Evolutionary conservation across 2,797 vertebrate species (phyloP).

Genomic region (Trachurus trachurus): DNA sequence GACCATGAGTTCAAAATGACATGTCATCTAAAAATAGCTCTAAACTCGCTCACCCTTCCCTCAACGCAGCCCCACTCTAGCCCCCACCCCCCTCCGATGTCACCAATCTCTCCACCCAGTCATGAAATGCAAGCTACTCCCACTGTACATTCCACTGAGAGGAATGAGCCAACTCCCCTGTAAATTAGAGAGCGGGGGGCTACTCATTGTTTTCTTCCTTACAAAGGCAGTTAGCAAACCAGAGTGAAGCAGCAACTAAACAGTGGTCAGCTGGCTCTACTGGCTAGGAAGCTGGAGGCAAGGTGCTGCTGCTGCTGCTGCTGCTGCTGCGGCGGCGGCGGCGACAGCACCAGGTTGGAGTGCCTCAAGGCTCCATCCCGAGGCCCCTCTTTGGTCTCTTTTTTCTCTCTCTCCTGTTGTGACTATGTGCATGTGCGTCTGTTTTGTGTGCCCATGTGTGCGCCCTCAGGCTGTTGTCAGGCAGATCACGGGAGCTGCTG

Average conservation of each 20-base stretch:
- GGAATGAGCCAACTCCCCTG: conserved; percentile 74
- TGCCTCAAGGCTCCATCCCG: conserved; percentile 72
- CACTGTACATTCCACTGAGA: conserved; percentile 79
- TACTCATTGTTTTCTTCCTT: conserved; percentile 62
- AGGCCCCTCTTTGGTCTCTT: conserved; percentile 57
- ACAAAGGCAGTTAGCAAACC: conserved; percentile 60
- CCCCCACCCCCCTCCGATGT: conserved; percentile 26
- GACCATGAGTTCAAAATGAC: conserved; percentile 66
- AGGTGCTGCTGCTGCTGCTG: conserved; percentile 6
- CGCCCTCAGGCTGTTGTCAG: conserved; percentile 80
- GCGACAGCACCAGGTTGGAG: conserved; percentile 62
- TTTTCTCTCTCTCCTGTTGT: conserved; percentile 30
- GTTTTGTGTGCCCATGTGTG: conserved; percentile 51
- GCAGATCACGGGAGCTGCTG: conserved; percentile 67
- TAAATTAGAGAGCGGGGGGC: conserved; percentile 58
- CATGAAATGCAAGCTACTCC: conserved; percentile 78
- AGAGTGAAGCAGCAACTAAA: conserved; percentile 43
- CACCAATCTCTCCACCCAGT: conserved; percentile 70
- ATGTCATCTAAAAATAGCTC: conserved; percentile 81
- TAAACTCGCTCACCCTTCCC: conserved; percentile 76
- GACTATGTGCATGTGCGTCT: conserved; percentile 38
- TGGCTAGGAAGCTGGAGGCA: conserved; percentile 22
- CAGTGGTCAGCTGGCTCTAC: conserved; percentile 32
- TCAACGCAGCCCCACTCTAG: conserved; percentile 48
- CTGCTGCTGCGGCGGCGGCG: conserved; percentile 44